A percentile compares a stretch with the other conserved stretches of the same genome.
These are phyloP conservation scores for Drepana arcuata DNA, from an alignment of 1,140 invertebrate species.

Conservation along the genomic window DNA sequence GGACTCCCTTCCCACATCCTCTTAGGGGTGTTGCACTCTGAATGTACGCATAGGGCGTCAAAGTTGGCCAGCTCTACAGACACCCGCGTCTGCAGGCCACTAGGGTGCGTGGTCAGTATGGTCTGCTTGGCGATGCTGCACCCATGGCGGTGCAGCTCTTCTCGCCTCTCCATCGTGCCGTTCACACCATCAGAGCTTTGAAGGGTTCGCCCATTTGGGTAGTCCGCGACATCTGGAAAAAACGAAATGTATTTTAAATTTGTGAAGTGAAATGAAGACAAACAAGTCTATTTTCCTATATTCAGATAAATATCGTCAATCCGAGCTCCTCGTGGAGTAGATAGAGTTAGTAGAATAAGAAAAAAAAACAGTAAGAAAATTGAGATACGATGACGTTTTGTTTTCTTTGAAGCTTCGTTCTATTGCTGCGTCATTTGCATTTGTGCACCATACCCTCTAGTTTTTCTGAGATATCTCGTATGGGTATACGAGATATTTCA, in stretches of 20 bases:
- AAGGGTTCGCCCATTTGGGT: conserved; percentile 9
- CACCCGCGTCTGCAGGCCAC: conserved; percentile 54
- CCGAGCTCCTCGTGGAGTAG: background rate
- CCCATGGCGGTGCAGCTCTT: conserved; percentile 46
- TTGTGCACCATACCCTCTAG: too few relatives aligned
- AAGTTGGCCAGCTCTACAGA: conserved; percentile 62
- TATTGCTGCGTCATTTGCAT: too few relatives aligned
- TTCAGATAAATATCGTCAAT: conserved; percentile 1
- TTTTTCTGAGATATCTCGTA: too few relatives aligned
- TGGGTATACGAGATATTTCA: too few relatives aligned
- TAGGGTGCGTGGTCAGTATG: conserved; percentile 57
- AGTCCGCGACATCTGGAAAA: conserved; percentile 11
- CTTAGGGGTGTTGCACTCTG: conserved; percentile 40
- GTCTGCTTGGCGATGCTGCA: conserved; percentile 66
- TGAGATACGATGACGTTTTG: too few relatives aligned
- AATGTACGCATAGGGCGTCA: conserved; percentile 46
- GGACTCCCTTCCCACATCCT: conserved; percentile 48
- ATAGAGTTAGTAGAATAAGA: background rate
- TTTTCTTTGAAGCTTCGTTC: too few relatives aligned
- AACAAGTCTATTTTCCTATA: conserved; percentile 2
- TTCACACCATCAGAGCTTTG: conserved; percentile 12
- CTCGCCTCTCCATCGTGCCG: conserved; percentile 43
- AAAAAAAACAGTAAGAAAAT: background rate
- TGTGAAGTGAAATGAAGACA: conserved; percentile 34
- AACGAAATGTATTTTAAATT: conserved; percentile 22